Base-by-base conservation (phyloP, 2,113 vertebrate species). In the Laticauda laticaudata region DNA sequence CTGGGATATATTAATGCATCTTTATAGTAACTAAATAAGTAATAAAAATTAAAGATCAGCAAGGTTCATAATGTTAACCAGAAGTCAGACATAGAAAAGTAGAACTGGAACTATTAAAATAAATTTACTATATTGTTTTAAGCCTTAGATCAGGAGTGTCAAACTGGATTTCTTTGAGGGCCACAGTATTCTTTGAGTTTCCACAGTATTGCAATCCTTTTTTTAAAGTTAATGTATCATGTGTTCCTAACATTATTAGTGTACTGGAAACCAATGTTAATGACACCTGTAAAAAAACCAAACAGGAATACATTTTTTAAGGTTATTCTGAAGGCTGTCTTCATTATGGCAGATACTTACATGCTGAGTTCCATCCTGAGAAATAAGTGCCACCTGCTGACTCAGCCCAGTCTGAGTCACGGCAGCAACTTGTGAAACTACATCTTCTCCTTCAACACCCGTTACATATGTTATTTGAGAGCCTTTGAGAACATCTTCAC, bases 351-450 rank as follows among this genome's bases (percentile, higher is more conserved):
- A 4, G 20, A 91, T 96, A 98, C 98, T 98, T 96, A 99, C 98
- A 93, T 99, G 99, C 61, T 99, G 99, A 12, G 99, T 99, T 81
- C 99, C 99, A 9, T 99, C 99, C 95, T 99, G 99, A n/a, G 99
- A 98, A 97, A 99, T 99, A 94, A 99, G 98, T 91, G 99, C 98
- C 94, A 99, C 98, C 69, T 99, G 99, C n/a, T 99, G 99, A 95
- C 98, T 97, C 92, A 98, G 96, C 90, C 98, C 97, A 87, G 99
- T 98, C 3, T 98, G 97, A 81, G 97, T 98, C 92, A 99, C 99
- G 87, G 98, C 97, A 26, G 98, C 98, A 94, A 98, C 96, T 86
- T 99, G 98, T 95, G 98, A 98, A 34, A 99, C 97, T 0, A 98
- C 98, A 93, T 99, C 99, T 0, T 99, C 99, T 89, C 98, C 98